Evolutionary conservation across 2,797 vertebrate genomes (phyloP).

Genomic region (Apogon hyalosoma): DNA sequence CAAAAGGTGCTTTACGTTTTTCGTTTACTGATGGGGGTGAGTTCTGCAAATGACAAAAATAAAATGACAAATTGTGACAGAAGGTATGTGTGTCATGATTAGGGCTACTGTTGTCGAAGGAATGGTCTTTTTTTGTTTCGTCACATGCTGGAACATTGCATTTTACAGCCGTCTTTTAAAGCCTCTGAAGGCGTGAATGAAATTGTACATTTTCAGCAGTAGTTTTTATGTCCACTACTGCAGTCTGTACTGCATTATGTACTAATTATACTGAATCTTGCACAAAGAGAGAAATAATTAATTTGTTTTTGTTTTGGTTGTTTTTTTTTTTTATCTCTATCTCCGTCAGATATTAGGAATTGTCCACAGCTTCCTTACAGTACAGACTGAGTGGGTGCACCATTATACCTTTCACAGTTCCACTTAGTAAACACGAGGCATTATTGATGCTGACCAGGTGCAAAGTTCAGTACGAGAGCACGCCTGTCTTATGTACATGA

Average conservation of each 20-base stretch:
- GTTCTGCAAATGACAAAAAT: conserved; percentile 28
- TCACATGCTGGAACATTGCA: no score
- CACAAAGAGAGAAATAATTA: background rate
- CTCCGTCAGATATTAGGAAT: background rate
- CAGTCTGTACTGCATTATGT: background rate
- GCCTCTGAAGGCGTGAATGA: no score
- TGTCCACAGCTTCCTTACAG: background rate
- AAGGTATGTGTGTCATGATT: conserved; percentile 37
- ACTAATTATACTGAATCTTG: background rate
- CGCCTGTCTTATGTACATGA: conserved; percentile 30
- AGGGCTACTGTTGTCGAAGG: background rate
- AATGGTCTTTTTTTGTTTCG: background rate
- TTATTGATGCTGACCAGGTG: conserved; percentile 28
- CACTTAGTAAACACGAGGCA: conserved; percentile 23
- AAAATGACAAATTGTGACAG: conserved; percentile 71
- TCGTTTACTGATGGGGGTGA: conserved; percentile 48
- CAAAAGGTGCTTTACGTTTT: conserved; percentile 42
- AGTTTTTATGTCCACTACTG: no score
- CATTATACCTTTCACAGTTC: conserved; percentile 3
- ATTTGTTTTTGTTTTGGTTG: background rate
- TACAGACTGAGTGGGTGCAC: background rate
- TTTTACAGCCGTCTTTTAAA: no score
- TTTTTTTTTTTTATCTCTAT: background rate
- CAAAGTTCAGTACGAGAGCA: conserved; percentile 34
- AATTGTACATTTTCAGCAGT: no score